A percentile compares a stretch with the other conserved stretches of the same genome.
Conservation (phyloP, 2,888 invertebrate genomes). For the Ophraella communa region DNA sequence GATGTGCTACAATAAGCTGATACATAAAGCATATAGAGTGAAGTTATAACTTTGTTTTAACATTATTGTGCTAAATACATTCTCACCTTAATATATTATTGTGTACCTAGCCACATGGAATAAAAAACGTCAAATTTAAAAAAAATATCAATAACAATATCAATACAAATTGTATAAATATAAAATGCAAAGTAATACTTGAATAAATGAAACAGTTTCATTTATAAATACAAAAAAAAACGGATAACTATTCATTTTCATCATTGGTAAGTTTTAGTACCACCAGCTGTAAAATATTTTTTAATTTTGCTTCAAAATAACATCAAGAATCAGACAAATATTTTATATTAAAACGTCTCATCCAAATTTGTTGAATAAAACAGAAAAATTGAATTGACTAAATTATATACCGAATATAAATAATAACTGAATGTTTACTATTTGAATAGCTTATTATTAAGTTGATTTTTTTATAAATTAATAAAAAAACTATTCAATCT, state of each 20-base stretch:
- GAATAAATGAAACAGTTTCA: background rate
- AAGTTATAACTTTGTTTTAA: slow-evolving; percentile 8
- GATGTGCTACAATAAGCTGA: slow-evolving; percentile 22
- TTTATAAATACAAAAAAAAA: slow-evolving; percentile 9
- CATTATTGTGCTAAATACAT: slow-evolving; percentile 16
- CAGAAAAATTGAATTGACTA: slow-evolving; percentile 1
- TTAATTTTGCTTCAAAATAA: slow-evolving; percentile 14
- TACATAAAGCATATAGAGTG: slow-evolving; percentile 17
- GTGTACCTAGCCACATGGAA: slow-evolving; percentile 20
- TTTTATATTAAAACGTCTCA: too few relatives aligned
- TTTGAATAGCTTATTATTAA: too few relatives aligned
- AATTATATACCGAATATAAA: too few relatives aligned
- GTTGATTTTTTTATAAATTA: too few relatives aligned
- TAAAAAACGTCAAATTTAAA: slow-evolving; percentile 13
- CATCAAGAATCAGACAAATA: slow-evolving; percentile 19
- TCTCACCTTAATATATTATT: slow-evolving; percentile 15
- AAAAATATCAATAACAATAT: slow-evolving; percentile 2
- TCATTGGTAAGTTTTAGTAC: slow-evolving; percentile 20
- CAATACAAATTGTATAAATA: background rate
- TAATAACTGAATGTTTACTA: too few relatives aligned
- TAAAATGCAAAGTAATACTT: slow-evolving; percentile 17
- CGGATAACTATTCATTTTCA: slow-evolving; percentile 23
- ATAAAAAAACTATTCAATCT: too few relatives aligned
- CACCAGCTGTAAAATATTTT: slow-evolving; percentile 4
- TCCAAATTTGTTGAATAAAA: background rate